phyloP scores from a whole-genome alignment of 2,797 vertebrate species.

The Xenentodon cancila region DNA sequence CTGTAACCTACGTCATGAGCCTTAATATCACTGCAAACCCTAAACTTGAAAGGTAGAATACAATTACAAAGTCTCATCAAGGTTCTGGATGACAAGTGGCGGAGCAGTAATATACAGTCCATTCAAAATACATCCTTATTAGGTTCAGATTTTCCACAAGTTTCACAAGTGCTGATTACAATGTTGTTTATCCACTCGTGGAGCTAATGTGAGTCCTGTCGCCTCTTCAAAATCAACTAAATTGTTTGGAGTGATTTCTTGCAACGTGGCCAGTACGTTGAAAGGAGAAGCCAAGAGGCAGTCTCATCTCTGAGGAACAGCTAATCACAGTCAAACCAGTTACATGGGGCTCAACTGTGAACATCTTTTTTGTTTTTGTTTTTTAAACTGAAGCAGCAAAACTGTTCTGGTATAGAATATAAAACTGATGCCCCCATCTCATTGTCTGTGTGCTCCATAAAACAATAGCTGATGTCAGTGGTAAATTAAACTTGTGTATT shows the following conservation, averaged over 20 bases:
- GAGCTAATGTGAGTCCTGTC: slow-evolving; percentile 5
- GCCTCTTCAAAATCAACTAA: slow-evolving; percentile 38
- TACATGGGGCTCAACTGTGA: background rate
- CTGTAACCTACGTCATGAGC: too few relatives aligned
- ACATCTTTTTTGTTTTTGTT: background rate
- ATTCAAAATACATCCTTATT: background rate
- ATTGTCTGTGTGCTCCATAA: slow-evolving; percentile 12
- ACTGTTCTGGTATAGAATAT: too few relatives aligned
- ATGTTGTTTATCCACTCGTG: slow-evolving; percentile 45
- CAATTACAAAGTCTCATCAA: too few relatives aligned
- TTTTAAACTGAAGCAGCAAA: background rate
- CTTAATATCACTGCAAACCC: too few relatives aligned
- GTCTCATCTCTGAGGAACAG: background rate
- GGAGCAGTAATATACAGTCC: too few relatives aligned
- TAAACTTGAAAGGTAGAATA: too few relatives aligned
- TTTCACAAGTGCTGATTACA: slow-evolving; percentile 33
- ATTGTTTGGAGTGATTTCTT: slow-evolving; percentile 16
- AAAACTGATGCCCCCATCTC: background rate
- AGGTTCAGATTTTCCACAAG: slow-evolving; percentile 19
- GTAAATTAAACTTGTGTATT: slow-evolving; percentile 50
- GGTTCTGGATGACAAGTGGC: too few relatives aligned
- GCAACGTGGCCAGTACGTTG: background rate
- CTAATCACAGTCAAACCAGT: background rate
- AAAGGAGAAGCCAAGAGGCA: background rate
- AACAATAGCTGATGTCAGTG: slow-evolving; percentile 30